These are phyloP conservation scores for Danio aesculapii DNA, from an alignment of 2,797 vertebrate genomes.

Conservation along the genomic window DNA sequence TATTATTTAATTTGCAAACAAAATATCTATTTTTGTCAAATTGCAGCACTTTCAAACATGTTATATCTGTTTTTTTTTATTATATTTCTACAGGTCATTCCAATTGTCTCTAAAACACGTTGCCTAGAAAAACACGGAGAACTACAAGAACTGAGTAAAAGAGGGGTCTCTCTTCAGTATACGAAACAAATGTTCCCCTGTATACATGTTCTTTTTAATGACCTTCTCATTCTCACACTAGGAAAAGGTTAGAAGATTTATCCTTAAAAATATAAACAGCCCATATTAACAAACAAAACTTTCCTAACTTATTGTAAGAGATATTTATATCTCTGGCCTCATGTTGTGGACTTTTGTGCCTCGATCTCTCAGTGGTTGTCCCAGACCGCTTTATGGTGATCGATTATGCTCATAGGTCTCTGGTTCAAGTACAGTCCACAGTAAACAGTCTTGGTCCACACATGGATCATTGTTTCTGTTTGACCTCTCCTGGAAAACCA, in stretches of 20 bases:
- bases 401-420: conserved; percentile 58
- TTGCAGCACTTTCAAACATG: neutral
- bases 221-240: conserved; percentile 80
- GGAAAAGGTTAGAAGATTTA: conserved; percentile 73
- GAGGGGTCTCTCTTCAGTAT: conserved; percentile 77
- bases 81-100: conserved; percentile 74
- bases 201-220: conserved; percentile 82
- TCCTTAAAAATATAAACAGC: no score
- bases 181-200: conserved; percentile 72
- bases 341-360: neutral
- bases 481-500: conserved; percentile 61
- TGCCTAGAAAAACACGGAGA: conserved; percentile 80
- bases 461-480: conserved; percentile 46
- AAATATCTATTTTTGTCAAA: neutral
- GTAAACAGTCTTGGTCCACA: conserved; percentile 31
- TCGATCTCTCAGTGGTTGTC: conserved; percentile 34
- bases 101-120: conserved; percentile 79
- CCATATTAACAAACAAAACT: no score
- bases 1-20: neutral
- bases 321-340: neutral
- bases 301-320: no score
- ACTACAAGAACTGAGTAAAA: conserved; percentile 75
- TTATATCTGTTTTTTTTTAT: neutral
- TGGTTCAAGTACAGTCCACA: conserved; percentile 53
- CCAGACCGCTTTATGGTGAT: conserved; percentile 56